Evolutionary conservation across 2,797 vertebrate species (phyloP), one percentile per base, ranked within the genome.

Genomic region (Premnoplex brunnescens): DNA sequence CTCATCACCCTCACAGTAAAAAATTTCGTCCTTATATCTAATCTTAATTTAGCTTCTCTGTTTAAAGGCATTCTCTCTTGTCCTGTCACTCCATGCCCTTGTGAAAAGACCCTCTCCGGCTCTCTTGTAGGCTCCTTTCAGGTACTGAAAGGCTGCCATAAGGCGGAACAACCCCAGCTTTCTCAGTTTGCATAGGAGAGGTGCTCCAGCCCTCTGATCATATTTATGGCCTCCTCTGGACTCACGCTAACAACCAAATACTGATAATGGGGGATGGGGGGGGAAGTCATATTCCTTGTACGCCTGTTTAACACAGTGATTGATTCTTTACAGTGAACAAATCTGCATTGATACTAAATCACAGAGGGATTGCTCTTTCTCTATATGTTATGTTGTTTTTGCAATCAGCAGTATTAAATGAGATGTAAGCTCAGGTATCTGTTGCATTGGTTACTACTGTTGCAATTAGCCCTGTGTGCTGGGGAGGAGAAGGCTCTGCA

Each of bases 31-130:
- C 30, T 60, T 62, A 3, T 62, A 48, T 43, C 34, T 82, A 16
- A 20, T 68, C 14, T 36, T 41, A 27, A 14, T 41, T 62, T 54
- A 19, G 17, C 8, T 4, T 46, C 6, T 28, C 48, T 43, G 19
- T 41, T 75, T 36, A 41, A 75, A 55, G 21, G 12, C 34, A 32
- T 81, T 54, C 15, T 1, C 2, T 6, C 26, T 41, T 41, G 24
- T 46, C 21, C 21, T 67, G 41, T 48, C 22, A 8, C 41, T 62
- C 69, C 23, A 1, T 68, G 36, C 32, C 34, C 0, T 0, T 32
- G 26, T 55, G 8, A 68, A 36, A 9, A 23, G 22, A 41, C 15
- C 22, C 10, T 60, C 22, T 32, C 34, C 22, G 36, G 32, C 48
- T 62, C 21, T 46, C 26, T 9, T 36, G 48, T 16, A 20, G 41